These are phyloP conservation scores for Dione vanillae DNA, from an alignment of 2,888 invertebrate genomes.

Conservation along the genomic window DNA sequence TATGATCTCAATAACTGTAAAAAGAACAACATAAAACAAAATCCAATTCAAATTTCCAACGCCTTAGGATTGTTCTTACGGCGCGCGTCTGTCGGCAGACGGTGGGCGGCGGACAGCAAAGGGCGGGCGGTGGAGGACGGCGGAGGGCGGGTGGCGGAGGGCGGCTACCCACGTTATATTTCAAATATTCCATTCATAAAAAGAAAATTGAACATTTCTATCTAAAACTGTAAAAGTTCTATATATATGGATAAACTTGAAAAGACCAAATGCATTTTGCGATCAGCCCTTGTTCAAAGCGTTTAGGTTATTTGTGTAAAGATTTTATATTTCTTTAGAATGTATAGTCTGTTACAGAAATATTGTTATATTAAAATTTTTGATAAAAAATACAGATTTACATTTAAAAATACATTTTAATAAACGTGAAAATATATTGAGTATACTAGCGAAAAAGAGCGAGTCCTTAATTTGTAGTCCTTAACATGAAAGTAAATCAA, in stretches of 20 bases:
- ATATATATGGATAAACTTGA: background rate
- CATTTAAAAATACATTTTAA: too few relatives aligned
- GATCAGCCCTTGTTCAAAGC: background rate
- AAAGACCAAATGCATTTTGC: slow-evolving; percentile 1
- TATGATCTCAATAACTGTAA: slow-evolving; percentile 1
- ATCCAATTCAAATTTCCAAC: background rate
- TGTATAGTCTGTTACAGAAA: too few relatives aligned
- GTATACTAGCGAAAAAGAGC: too few relatives aligned
- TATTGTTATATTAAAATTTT: too few relatives aligned
- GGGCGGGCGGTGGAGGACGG: background rate
- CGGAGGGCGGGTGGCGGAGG: background rate
- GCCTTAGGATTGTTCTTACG: background rate
- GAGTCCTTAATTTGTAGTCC: too few relatives aligned
- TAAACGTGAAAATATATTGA: too few relatives aligned
- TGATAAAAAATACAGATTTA: too few relatives aligned
- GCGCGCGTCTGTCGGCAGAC: background rate
- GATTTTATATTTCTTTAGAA: background rate
- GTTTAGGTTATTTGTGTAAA: background rate
- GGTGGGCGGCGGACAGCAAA: background rate
- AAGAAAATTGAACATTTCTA: slow-evolving; percentile 3
- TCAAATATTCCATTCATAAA: background rate
- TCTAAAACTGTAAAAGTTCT: background rate
- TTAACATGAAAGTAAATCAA: background rate
- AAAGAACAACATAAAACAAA: slow-evolving; percentile 13
- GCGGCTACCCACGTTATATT: background rate